Evolutionary conservation across 2,888 invertebrate species (phyloP), one percentile per base, ranked within the genome.

Genomic region (Cactoblastis cactorum): DNA sequence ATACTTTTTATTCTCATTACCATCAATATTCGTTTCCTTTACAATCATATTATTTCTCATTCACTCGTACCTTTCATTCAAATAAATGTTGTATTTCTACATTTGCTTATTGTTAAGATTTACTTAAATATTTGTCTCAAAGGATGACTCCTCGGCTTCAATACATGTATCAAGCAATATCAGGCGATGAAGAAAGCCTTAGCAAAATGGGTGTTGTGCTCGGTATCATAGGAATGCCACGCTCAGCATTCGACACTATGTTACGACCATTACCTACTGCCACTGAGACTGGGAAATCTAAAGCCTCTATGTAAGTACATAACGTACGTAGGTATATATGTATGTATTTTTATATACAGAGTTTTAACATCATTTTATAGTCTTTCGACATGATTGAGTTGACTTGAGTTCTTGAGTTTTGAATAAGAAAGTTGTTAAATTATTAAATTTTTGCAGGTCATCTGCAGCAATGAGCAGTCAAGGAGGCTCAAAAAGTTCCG

Each of bases 171-270:
- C 77, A 83, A 41, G 90, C 91, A 1, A 80, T 92, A 45, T 81
- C 91, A 1, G 90, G 88, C 0, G 80, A 91, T 0, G 93, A 94
- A 71, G 92, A 92, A 55, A 58, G 71, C 2, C 65, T 93, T 11
- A 11, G 52, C 2, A 64, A 81, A 15, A 55, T 80, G 12, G 79
- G 84, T 1, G 77, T 93, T 12, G 81, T 86, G 49, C 69, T 93
- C 3, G 94, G 94, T 1, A 90, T 94, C 50, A 73, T 94, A 45
- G 94, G 94, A 2, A 71, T 91, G 61, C 78, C 86, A 1, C 83
- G 92, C 18, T 67, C 80, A 6, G 66, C 79, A 41, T 92, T 92
- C 58, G 93, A 93, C 64, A 81, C 91, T 0, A 90, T 92, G 87
- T 71, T 94, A 22, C 74, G 74, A 18, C 80, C 81, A 11, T 41